Conservation (phyloP, 1,140 invertebrate species). For the Cydia fagiglandana region DNA sequence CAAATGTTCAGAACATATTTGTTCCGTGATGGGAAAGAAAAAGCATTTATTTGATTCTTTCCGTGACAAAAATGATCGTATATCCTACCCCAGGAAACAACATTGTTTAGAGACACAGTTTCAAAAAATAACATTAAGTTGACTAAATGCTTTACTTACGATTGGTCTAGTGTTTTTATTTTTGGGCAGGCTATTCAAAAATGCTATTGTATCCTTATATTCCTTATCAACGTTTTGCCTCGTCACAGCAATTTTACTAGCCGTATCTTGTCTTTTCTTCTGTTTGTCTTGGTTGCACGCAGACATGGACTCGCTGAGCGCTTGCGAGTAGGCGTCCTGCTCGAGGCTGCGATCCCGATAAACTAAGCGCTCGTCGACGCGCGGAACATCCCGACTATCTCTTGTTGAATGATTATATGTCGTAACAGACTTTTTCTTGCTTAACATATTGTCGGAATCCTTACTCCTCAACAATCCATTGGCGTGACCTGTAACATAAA, state of each 20-base stretch:
- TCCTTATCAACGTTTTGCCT: constrained; percentile 73
- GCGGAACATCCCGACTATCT: constrained; percentile 51
- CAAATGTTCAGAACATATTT: too few species aligned
- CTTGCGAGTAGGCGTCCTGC: constrained; percentile 70
- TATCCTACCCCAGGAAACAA: too few species aligned
- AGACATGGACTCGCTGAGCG: constrained; percentile 53
- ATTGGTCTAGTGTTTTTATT: constrained; percentile 49
- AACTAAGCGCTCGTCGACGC: constrained; percentile 50
- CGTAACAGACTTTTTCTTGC: constrained; percentile 55
- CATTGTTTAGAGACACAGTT: too few species aligned
- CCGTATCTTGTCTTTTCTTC: constrained; percentile 52
- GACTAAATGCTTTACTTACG: constrained; percentile 44
- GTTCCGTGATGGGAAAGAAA: too few species aligned
- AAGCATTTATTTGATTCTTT: too few species aligned
- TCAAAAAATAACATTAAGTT: too few species aligned
- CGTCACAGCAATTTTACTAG: constrained; percentile 63
- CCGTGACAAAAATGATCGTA: too few species aligned
- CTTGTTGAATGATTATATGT: constrained; percentile 69
- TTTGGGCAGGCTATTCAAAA: constrained; percentile 71
- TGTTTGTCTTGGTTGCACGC: constrained; percentile 43
- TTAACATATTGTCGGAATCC: constrained; percentile 37
- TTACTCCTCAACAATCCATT: constrained; percentile 29
- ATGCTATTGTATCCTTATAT: constrained; percentile 67
- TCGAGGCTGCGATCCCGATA: constrained; percentile 48
- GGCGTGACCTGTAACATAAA: background rate